These are phyloP conservation scores for Siphlonurus alternatus DNA, from an alignment of 2,888 invertebrate species.

Conservation along the genomic window DNA sequence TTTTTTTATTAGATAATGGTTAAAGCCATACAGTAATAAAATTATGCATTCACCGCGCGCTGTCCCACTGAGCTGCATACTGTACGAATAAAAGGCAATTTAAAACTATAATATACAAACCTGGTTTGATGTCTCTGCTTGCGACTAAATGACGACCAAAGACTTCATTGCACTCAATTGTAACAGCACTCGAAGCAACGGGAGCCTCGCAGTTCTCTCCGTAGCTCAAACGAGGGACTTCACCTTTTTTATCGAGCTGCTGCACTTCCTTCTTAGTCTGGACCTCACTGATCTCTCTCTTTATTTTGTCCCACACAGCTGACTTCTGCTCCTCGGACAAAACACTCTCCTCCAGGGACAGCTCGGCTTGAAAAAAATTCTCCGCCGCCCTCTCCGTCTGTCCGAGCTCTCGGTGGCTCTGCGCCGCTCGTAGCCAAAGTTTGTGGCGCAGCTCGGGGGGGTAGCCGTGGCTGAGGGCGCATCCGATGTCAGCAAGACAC, in stretches of 20 bases:
- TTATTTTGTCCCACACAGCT: neutral
- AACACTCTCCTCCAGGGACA: too few species aligned
- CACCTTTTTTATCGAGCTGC: neutral
- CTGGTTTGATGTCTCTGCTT: neutral
- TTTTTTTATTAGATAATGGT: too few species aligned
- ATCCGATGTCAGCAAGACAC: neutral
- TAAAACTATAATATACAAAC: too few species aligned
- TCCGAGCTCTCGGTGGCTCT: neutral
- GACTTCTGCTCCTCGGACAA: too few species aligned
- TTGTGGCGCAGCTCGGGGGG: neutral
- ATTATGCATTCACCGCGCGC: too few species aligned
- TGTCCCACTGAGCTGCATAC: too few species aligned
- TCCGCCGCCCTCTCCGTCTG: neutral
- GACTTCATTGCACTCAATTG: neutral
- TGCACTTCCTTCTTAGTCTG: neutral
- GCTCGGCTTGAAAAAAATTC: neutral
- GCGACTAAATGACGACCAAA: neutral
- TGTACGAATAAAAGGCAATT: too few species aligned
- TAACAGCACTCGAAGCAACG: neutral
- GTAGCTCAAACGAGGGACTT: neutral
- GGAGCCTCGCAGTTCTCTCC: neutral
- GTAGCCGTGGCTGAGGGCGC: neutral
- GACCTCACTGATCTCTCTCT: neutral
- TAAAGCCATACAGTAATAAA: too few species aligned
- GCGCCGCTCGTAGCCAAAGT: neutral